Conservation (phyloP, 2,888 invertebrate species). For the Apodemia duryi region DNA sequence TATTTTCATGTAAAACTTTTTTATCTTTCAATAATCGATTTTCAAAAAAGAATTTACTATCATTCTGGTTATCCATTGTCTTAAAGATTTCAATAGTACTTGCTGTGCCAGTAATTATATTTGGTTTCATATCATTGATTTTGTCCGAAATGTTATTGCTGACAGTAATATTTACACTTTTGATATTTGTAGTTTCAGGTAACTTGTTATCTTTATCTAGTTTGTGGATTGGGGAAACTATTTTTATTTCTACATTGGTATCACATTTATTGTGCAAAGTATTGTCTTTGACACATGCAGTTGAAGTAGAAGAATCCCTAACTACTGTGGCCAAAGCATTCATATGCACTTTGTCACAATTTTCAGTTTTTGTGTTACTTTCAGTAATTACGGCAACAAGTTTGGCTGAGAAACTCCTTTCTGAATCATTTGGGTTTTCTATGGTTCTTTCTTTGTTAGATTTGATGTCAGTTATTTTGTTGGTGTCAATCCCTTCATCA, state of each 20-base stretch:
- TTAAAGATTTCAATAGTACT: slow-evolving; percentile 4
- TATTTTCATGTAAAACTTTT: background rate
- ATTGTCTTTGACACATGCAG: background rate
- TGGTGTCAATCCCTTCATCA: background rate
- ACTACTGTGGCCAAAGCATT: background rate
- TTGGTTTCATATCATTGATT: background rate
- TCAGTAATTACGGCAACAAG: background rate
- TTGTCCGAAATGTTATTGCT: background rate
- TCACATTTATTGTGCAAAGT: background rate
- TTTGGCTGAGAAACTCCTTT: background rate
- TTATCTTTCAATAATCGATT: background rate
- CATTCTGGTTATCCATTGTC: background rate
- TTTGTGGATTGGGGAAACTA: background rate
- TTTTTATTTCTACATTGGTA: background rate
- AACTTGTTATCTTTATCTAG: background rate
- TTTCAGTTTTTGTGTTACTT: background rate
- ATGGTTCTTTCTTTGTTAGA: background rate
- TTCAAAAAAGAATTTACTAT: background rate
- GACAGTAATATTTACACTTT: background rate
- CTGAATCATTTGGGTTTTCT: background rate
- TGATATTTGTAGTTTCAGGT: background rate
- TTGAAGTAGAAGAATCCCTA: background rate
- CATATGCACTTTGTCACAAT: background rate
- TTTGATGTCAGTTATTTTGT: background rate
- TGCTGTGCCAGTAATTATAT: background rate